Base-by-base conservation (phyloP, 92 coral and sea anemone genomes). In the Siderastrea radians region DNA sequence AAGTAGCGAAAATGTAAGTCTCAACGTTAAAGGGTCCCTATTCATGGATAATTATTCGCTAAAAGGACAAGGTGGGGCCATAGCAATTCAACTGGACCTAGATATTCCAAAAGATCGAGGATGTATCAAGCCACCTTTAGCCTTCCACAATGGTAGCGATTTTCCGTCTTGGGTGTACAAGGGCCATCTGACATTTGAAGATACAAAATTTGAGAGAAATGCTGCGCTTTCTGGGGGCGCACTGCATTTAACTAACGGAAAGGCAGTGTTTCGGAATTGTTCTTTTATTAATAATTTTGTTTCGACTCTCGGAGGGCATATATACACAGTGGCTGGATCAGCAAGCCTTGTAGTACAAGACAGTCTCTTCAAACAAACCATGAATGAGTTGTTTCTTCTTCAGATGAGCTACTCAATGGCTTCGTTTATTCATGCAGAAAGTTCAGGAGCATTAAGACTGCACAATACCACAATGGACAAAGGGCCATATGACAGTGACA, bases 201-300 rank as follows among this genome's bases (percentile, higher is more conserved):
- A 83, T 50, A 74, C 93, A 5, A 16, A 3, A 15, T 95, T 95
- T 55, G 66, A 67, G 55, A 87, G 74, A 79, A 95, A 95, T 55
- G 57, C 62, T 7, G 98, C 94, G 17, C 16, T 14, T 51, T 67
- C 3, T 16, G 98, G 95, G 8, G 92, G 93, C 1, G 95, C 93
- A 1, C 7, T 92, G 45, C 81, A 17, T 67, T 61, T 90, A 3
- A 55, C 82, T 26, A 90, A 86, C 49, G 95, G 95, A 1, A 50
- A 68, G 19, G 52, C 79, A 45, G 38, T 26, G 38, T 26, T 26
- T 26, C 38, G 38, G 38, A 26, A 26, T 26, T 26, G 38, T 26
- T 26, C 38, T 26, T 26, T 26, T 26, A 26, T 26, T 26, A 26
- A 26, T 26, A 26, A 26, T 26, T 26, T 26, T 26, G 38, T 26